phyloP scores from a whole-genome alignment of 2,888 invertebrate genomes.

The Mesochorus sp. region DNA sequence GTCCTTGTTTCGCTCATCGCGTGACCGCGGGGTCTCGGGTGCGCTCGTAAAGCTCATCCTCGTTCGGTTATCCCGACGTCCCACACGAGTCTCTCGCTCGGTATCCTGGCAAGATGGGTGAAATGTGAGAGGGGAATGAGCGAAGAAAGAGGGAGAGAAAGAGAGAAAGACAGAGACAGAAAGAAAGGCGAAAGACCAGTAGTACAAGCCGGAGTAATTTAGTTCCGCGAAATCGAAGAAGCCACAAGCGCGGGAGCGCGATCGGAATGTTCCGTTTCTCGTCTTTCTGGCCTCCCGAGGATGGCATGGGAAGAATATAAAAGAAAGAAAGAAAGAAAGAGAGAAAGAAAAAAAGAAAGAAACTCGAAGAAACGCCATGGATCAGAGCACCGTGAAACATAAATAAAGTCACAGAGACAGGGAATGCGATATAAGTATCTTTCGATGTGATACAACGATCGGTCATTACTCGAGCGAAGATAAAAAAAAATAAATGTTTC shows the following conservation, averaged over 20 bases:
- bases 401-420: slow-evolving; percentile 38
- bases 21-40: slow-evolving; percentile 67
- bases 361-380: slow-evolving; percentile 9
- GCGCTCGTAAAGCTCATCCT: slow-evolving; percentile 77
- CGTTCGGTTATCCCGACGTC: slow-evolving; percentile 73
- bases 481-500: slow-evolving; percentile 43
- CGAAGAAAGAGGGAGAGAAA: slow-evolving; percentile 11
- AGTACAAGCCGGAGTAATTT: slow-evolving; percentile 60
- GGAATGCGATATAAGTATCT: slow-evolving; percentile 60
- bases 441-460: slow-evolving; percentile 61
- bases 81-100: slow-evolving; percentile 59
- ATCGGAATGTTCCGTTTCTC: slow-evolving; percentile 59
- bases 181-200: slow-evolving; percentile 45
- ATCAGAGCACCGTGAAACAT: slow-evolving; percentile 20
- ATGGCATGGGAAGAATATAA: too few species aligned
- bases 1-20: slow-evolving; percentile 63
- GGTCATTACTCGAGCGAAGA: slow-evolving; percentile 56
- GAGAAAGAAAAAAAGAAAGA: background rate
- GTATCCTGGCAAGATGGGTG: background rate
- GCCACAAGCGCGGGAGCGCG: slow-evolving; percentile 40
- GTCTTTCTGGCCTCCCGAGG: slow-evolving; percentile 19
- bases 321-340: background rate
- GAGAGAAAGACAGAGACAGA: slow-evolving; percentile 24
- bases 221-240: slow-evolving; percentile 63
- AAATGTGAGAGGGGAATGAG: background rate